Base-by-base conservation (phyloP, 2,113 vertebrate species). In the Podarcis cretensis region DNA sequence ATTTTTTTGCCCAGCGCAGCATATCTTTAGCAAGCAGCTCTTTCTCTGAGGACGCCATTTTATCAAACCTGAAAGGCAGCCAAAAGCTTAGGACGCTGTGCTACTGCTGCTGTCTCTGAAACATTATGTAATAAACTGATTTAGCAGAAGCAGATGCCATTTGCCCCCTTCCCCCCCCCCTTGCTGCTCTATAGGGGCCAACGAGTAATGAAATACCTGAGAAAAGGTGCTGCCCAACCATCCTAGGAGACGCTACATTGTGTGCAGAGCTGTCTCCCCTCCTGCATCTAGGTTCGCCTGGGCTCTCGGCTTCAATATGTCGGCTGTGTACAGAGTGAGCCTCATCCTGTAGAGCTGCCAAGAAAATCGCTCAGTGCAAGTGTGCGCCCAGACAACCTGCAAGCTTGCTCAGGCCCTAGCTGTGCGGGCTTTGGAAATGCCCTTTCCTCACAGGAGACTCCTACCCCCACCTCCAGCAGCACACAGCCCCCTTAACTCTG, bases 1-100 rank as follows among this genome's bases (percentile, higher is more conserved):
- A 85, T 90, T 93, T 92, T 90, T 84, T 90, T 92, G 93, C 91
- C 91, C 85, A 2, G 84, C 86, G 95, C 90, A 88, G 95, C 93
- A 87, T 95, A 88, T 94, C 97, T 97, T 89, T 96, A 97, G 96
- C 96, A 95, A 95, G 96, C 92, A 95, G 95, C 92, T 95, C 95
- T 43, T 93, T 84, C 95, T 97, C 97, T 96, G 91, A 91, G 95
- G 98, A 98, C 97, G 98, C 98, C 98, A 99, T 99, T 98, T 98
- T 98, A 97, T 98, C 97, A 97, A 95, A 96, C 91, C 96, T 98
- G 97, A 98, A 97, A 93, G 37, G 90, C 89, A 97, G 98, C 98
- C 97, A 98, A 97, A 93, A 97, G 96, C 97, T 96, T 87, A 92
- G 96, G 96, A 94, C 95, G 87, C 95, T 81, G 92, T 35, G 91